Conservation (phyloP, 2,797 vertebrate species). For the Dermochelys coriacea region DNA sequence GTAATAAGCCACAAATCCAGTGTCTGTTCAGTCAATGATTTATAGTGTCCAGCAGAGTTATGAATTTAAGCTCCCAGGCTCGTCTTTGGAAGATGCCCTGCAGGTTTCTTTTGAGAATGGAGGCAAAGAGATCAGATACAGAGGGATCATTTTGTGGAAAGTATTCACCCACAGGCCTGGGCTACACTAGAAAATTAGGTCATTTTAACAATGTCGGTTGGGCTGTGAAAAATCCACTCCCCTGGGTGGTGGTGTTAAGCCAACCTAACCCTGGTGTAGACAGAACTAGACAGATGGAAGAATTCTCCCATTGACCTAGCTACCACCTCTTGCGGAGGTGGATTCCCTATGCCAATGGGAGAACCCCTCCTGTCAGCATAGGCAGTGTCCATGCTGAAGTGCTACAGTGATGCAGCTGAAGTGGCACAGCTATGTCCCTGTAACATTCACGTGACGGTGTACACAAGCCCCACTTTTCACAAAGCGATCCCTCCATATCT, state of each 20-base stretch:
- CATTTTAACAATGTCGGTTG: neutral
- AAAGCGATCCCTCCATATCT: too few relatives aligned
- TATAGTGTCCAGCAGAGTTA: neutral
- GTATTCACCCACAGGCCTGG: neutral
- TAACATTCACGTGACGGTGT: neutral
- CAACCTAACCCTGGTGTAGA: neutral
- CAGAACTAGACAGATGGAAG: neutral
- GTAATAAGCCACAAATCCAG: neutral
- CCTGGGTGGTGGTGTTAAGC: neutral
- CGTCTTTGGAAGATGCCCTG: neutral
- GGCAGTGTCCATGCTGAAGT: too few relatives aligned
- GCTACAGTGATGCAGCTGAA: too few relatives aligned
- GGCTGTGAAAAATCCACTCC: neutral
- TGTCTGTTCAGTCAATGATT: neutral
- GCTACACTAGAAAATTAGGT: neutral
- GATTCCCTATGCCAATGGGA: neutral
- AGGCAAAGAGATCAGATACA: neutral
- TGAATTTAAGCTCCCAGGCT: neutral
- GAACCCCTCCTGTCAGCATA: too few relatives aligned
- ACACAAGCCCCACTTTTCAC: neutral
- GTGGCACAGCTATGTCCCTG: too few relatives aligned
- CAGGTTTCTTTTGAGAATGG: neutral
- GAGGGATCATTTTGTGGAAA: neutral
- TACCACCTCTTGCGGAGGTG: neutral
- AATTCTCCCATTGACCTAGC: neutral